Conservation (phyloP, 2,797 vertebrate genomes). For the Muraenolepis orangiensis region DNA sequence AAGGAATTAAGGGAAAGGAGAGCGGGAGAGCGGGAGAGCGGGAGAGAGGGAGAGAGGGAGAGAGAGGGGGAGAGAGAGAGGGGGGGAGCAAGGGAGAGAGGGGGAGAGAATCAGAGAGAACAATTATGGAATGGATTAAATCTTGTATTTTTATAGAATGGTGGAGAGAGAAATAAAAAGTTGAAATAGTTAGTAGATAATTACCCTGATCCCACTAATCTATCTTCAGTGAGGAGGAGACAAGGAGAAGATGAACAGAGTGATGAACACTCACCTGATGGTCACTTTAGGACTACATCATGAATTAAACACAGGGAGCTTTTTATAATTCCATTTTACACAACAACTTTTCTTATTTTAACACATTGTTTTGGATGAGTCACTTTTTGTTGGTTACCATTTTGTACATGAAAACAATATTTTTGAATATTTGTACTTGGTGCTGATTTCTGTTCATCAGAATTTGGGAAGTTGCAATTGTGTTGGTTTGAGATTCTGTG, state of each 20-base stretch:
- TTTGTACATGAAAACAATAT: constrained; percentile 36
- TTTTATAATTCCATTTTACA: constrained; percentile 41
- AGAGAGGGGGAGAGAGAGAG: not conserved
- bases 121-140: not conserved
- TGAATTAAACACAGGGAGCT: constrained; percentile 47
- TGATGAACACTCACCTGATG: too few species aligned
- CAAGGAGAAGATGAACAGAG: constrained; percentile 25
- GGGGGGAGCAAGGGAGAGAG: constrained; percentile 11
- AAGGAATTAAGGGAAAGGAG: too few species aligned
- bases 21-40: constrained; percentile 8
- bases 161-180: constrained; percentile 19
- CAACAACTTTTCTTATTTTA: constrained; percentile 28
- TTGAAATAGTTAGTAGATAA: constrained; percentile 36
- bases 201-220: constrained; percentile 31
- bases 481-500: constrained; percentile 31
- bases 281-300: constrained; percentile 28
- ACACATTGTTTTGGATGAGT: constrained; percentile 40
- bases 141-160: not conserved
- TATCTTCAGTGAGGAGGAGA: constrained; percentile 19
- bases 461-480: constrained; percentile 36
- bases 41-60: constrained; percentile 11
- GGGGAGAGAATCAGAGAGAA: constrained; percentile 9
- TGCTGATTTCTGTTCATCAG: constrained; percentile 40
- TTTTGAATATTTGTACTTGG: constrained; percentile 37
- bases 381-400: constrained; percentile 47